Evolutionary conservation across 2,797 vertebrate species (phyloP).

Genomic region (Limosa lapponica): DNA sequence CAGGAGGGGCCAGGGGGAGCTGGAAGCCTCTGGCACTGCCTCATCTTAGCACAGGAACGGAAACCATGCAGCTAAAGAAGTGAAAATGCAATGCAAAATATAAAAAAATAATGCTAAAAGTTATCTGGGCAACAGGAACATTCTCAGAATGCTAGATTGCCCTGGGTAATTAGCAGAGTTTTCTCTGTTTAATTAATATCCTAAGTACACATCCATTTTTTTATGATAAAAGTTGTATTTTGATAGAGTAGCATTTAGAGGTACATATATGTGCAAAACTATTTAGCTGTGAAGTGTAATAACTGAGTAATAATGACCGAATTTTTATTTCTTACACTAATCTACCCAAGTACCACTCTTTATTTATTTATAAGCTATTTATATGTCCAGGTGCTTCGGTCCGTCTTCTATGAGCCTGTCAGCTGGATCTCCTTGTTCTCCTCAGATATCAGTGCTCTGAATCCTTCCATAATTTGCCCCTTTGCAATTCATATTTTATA

Average conservation of each 20-base stretch:
- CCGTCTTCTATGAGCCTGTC: not conserved
- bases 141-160: not conserved
- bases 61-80: not conserved
- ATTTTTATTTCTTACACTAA: not conserved
- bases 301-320: not conserved
- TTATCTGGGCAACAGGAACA: not conserved
- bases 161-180: not conserved
- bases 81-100: not conserved
- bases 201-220: not conserved
- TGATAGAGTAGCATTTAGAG: not conserved
- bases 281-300: not conserved
- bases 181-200: not conserved
- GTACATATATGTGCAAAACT: accelerated
- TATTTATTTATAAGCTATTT: not conserved
- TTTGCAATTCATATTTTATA: slow-evolving; percentile 49
- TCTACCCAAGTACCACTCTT: not conserved
- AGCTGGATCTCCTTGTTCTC: not conserved
- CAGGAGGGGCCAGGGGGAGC: accelerated
- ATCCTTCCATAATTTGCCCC: not conserved
- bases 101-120: not conserved
- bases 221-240: not conserved
- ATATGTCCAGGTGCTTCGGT: not conserved
- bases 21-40: not conserved
- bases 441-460: not conserved
- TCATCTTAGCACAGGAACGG: not conserved